These are phyloP conservation scores for Cryptoleucopteryx plumbea DNA, from an alignment of 2,113 vertebrate genomes.

Conservation along the genomic window DNA sequence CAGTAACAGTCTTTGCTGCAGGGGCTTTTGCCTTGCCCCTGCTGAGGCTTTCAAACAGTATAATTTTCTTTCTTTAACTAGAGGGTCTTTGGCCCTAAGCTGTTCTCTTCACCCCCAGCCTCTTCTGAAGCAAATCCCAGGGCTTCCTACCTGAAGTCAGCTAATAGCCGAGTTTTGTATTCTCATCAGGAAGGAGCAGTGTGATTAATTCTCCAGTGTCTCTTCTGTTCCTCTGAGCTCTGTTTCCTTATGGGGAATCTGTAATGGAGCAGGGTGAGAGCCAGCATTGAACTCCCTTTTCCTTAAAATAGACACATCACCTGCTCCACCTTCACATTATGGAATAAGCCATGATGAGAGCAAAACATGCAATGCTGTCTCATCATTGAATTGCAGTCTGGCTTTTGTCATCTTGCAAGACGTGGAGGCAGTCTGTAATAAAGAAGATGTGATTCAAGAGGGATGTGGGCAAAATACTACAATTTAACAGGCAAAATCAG, in stretches of 20 bases:
- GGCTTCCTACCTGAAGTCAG: background rate
- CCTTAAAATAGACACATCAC: conserved; percentile 14
- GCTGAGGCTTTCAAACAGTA: background rate
- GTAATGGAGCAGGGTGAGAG: background rate
- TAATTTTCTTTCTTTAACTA: background rate
- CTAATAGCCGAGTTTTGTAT: background rate
- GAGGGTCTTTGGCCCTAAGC: background rate
- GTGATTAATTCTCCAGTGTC: conserved; percentile 6
- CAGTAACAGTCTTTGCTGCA: background rate
- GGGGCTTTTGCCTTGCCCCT: background rate
- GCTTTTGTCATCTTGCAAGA: background rate
- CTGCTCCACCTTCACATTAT: background rate
- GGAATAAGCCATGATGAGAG: background rate
- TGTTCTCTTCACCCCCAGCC: background rate
- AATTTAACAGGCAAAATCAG: background rate
- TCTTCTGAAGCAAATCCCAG: background rate
- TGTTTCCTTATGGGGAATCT: background rate
- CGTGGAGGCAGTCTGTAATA: background rate
- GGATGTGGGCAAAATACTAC: background rate
- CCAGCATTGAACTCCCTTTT: background rate
- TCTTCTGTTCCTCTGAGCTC: background rate
- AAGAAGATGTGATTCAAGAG: background rate
- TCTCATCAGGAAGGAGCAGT: background rate
- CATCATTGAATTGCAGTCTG: background rate
- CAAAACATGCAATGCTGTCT: background rate